These are phyloP conservation scores for Hermodice carunculata DNA, from an alignment of 2,888 invertebrate species.

Conservation along the genomic window DNA sequence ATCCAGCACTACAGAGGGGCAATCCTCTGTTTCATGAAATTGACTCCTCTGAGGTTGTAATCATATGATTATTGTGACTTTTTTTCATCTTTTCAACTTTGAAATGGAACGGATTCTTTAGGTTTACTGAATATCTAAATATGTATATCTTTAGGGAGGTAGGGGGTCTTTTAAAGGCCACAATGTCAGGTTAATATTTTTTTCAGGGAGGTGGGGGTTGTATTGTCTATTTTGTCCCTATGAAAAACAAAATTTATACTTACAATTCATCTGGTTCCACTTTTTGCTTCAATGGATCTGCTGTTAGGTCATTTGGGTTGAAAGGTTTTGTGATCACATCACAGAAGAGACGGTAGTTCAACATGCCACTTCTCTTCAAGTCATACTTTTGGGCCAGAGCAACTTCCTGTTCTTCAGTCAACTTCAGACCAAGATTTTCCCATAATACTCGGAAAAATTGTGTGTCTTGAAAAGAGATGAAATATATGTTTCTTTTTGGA, in stretches of 20 bases:
- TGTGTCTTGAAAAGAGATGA: slow-evolving; percentile 53
- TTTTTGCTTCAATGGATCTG: slow-evolving; percentile 54
- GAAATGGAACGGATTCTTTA: no score
- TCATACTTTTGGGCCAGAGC: slow-evolving; percentile 60
- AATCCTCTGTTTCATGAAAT: no score
- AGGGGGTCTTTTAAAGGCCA: no score
- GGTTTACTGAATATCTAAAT: no score
- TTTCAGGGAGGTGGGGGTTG: no score
- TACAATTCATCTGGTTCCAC: slow-evolving; percentile 61
- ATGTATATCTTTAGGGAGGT: no score
- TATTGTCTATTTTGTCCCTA: no score
- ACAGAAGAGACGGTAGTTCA: slow-evolving; percentile 67
- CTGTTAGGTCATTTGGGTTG: slow-evolving; percentile 54
- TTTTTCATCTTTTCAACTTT: no score
- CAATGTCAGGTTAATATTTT: no score
- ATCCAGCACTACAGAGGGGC: no score
- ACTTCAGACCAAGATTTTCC: slow-evolving; percentile 63
- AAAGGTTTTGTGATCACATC: slow-evolving; percentile 62
- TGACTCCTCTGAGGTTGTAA: no score
- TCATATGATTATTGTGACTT: no score
- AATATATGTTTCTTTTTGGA: neutral
- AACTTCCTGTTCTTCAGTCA: slow-evolving; percentile 59
- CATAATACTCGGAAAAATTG: slow-evolving; percentile 68
- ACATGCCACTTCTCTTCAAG: slow-evolving; percentile 48
- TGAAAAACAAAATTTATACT: slow-evolving; percentile 39